Evolutionary conservation across 2,888 invertebrate genomes (phyloP).

Genomic region (Geophilus truncorum): DNA sequence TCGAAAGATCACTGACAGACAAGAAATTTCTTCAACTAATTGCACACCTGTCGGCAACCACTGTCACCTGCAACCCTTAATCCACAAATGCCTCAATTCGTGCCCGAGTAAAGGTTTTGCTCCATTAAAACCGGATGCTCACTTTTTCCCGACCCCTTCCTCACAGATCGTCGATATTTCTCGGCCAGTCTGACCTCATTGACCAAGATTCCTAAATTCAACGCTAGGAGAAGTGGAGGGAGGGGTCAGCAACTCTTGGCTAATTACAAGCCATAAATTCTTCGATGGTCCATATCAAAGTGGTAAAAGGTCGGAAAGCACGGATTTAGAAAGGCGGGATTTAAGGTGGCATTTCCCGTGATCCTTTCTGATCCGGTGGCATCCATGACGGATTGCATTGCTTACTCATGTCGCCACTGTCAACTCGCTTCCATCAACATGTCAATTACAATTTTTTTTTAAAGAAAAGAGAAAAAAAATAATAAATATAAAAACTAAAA

Average conservation of each 20-base stretch:
- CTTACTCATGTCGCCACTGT: background rate
- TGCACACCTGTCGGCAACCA: slow-evolving; percentile 9
- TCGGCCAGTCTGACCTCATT: background rate
- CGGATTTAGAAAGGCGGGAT: background rate
- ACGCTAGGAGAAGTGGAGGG: background rate
- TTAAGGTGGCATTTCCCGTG: background rate
- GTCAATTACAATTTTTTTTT: too few relatives aligned
- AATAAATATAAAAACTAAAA: too few relatives aligned
- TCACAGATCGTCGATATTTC: background rate
- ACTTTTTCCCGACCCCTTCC: background rate
- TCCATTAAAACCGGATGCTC: background rate
- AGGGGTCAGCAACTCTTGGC: background rate
- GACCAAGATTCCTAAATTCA: slow-evolving; percentile 1
- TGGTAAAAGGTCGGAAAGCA: background rate
- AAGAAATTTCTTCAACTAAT: slow-evolving; percentile 18
- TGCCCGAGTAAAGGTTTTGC: background rate
- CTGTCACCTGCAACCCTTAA: slow-evolving; percentile 11
- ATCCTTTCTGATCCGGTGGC: background rate
- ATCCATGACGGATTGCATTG: background rate
- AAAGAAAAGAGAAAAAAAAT: too few relatives aligned
- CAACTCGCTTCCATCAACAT: background rate
- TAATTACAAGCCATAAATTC: slow-evolving; percentile 8
- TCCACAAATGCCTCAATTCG: background rate
- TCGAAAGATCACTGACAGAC: background rate
- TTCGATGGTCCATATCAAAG: background rate